phyloP scores from a whole-genome alignment of 1,140 invertebrate genomes.

The Caenorhabditis remanei region DNA sequence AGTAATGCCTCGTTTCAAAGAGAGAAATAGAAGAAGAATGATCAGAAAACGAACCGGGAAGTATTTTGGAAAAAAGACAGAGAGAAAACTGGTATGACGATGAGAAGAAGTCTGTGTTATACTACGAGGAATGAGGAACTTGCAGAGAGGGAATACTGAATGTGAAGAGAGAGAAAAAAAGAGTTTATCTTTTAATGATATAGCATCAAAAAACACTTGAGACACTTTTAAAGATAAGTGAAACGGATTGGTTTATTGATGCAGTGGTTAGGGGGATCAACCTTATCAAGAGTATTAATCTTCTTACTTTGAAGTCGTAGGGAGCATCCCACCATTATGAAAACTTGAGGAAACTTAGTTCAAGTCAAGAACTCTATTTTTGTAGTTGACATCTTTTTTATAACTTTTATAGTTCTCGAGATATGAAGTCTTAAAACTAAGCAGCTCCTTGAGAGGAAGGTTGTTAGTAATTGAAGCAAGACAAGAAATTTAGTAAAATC shows the following conservation, averaged over 20 bases:
- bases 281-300: no score
- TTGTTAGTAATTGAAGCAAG: no score
- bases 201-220: neutral
- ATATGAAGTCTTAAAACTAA: no score
- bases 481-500: no score
- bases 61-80: slow-evolving; percentile 27
- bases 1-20: neutral
- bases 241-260: neutral
- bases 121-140: neutral
- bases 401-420: no score
- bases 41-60: slow-evolving; percentile 54
- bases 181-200: neutral
- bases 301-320: no score
- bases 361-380: no score
- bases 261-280: no score
- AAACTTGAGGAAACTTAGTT: no score
- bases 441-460: no score
- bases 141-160: neutral
- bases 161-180: neutral
- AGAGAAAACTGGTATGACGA: slow-evolving; percentile 15
- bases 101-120: neutral
- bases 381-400: no score
- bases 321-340: no score
- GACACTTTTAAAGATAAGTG: neutral
- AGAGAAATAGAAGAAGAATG: slow-evolving; percentile 22